Evolutionary conservation across 2,797 vertebrate genomes (phyloP).

Genomic region (Syngnathus rostellatus): DNA sequence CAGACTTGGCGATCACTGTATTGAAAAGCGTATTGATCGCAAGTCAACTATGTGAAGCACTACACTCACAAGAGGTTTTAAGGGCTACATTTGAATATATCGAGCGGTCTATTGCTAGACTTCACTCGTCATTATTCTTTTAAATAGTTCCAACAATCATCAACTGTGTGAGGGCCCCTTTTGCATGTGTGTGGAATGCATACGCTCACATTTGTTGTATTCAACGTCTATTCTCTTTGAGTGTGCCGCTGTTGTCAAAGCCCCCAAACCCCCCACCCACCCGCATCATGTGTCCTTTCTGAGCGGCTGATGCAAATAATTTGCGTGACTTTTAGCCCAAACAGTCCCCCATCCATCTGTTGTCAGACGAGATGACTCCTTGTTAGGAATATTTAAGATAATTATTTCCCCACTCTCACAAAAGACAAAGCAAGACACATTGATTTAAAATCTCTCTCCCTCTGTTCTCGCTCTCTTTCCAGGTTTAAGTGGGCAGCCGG

Average conservation of each 20-base stretch:
- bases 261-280: slow-evolving; percentile 11
- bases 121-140: background rate
- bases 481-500: slow-evolving; percentile 94
- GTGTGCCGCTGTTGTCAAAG: background rate
- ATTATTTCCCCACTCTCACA: background rate
- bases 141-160: slow-evolving; percentile 27
- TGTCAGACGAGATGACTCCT: background rate
- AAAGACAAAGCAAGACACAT: background rate
- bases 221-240: background rate
- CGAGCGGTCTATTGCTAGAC: background rate
- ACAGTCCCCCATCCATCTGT: slow-evolving; percentile 17
- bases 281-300: slow-evolving; percentile 7
- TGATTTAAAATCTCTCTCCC: background rate
- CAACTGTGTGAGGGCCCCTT: slow-evolving; percentile 52
- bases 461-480: slow-evolving; percentile 19
- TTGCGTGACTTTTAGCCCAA: slow-evolving; percentile 13
- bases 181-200: slow-evolving; percentile 45
- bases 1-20: background rate
- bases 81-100: background rate
- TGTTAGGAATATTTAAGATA: background rate
- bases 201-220: slow-evolving; percentile 9
- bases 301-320: slow-evolving; percentile 6
- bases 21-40: background rate
- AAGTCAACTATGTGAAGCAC: background rate
- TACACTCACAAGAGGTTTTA: background rate